Conservation (phyloP, 2,113 vertebrate genomes). For the Hemibagrus wyckioides region DNA sequence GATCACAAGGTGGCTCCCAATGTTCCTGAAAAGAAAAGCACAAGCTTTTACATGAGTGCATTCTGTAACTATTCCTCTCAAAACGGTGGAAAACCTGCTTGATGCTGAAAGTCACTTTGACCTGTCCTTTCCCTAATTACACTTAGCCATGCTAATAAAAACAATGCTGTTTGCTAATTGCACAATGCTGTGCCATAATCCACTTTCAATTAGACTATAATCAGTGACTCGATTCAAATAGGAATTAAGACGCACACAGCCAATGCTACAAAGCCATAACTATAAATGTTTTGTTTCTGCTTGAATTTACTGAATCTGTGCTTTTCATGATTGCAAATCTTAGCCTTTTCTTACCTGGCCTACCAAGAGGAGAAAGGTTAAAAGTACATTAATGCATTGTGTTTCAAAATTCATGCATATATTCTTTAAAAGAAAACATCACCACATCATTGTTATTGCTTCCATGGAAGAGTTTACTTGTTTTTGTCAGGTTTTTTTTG, state of each 20-base stretch:
- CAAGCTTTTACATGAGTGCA: not conserved
- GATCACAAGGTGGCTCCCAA: slow-evolving; percentile 84
- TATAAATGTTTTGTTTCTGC: not conserved
- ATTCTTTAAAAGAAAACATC: not conserved
- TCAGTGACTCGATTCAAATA: slow-evolving; percentile 7
- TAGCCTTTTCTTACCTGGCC: not conserved
- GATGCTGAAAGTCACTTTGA: not conserved
- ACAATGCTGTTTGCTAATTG: not conserved
- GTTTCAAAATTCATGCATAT: not conserved
- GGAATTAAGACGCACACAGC: not conserved
- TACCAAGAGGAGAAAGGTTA: not conserved
- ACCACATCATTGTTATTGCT: not conserved
- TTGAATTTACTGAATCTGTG: not conserved
- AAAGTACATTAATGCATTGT: not conserved
- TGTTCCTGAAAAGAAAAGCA: slow-evolving; percentile 78
- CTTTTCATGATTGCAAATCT: not conserved
- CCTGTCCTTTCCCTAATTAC: not conserved
- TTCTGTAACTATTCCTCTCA: not conserved
- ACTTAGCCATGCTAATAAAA: not conserved
- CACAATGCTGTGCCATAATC: not conserved
- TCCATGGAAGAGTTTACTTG: not conserved
- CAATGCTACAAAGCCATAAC: not conserved
- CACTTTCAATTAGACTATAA: slow-evolving; percentile 12
- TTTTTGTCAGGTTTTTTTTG: not conserved
- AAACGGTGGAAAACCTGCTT: not conserved